These are phyloP conservation scores for Lepetodrilus schrolli DNA, from an alignment of 2,888 invertebrate genomes.

Conservation along the genomic window DNA sequence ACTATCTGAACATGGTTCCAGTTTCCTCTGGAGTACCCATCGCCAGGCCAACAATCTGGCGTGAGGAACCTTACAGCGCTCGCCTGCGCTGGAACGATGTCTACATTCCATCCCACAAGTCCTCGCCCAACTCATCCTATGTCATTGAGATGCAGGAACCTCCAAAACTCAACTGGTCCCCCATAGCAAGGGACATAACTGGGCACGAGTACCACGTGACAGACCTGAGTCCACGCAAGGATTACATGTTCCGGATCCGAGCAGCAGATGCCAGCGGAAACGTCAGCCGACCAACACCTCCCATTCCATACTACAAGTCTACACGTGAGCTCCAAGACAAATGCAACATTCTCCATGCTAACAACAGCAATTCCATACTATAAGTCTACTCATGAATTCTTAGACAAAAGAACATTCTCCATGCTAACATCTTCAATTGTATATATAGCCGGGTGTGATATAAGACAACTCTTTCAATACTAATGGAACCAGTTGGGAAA, in stretches of 20 bases:
- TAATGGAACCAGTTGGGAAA: too few species aligned
- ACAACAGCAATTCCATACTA: too few species aligned
- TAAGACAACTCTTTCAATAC: too few species aligned
- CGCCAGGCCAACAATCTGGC: conserved; percentile 59
- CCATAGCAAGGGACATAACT: conserved; percentile 56
- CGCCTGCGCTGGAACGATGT: conserved; percentile 65
- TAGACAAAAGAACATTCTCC: too few species aligned
- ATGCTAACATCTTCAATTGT: too few species aligned
- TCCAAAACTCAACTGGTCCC: conserved; percentile 53
- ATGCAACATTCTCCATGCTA: too few species aligned
- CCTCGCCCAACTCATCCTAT: conserved; percentile 31
- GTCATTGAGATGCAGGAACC: conserved; percentile 58
- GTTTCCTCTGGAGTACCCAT: conserved; percentile 62
- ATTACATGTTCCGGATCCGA: conserved; percentile 95
- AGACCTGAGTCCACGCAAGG: conserved; percentile 88
- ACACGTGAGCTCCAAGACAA: conserved; percentile 56
- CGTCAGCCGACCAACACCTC: conserved; percentile 95
- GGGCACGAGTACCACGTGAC: conserved; percentile 59
- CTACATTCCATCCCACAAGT: conserved; percentile 50
- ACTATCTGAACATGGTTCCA: conserved; percentile 38
- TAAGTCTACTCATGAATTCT: too few species aligned
- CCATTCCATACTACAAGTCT: conserved; percentile 72
- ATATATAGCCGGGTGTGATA: too few species aligned
- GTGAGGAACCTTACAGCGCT: conserved; percentile 58
- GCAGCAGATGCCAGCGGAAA: conserved; percentile 91